Evolutionary conservation across 2,797 vertebrate genomes (phyloP), one percentile per base, ranked within the genome.

Genomic region (Crypturellus tataupa): DNA sequence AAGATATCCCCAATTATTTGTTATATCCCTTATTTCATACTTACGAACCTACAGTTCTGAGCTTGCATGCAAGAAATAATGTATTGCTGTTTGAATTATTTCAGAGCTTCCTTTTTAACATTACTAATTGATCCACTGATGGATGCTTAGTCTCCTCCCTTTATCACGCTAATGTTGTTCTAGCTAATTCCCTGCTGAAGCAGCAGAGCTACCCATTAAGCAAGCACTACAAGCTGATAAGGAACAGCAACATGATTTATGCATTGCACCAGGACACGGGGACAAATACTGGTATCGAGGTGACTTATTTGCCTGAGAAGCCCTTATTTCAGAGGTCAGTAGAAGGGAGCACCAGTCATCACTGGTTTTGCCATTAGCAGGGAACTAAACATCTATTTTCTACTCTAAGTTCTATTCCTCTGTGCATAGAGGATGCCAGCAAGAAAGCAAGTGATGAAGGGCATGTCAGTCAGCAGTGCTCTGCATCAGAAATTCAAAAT

Each of bases 131-230:
- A 92, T 77, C 77, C 80, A 37, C 33, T 88, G 95, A 94, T 86
- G 87, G 80, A 91, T 94, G 83, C 83, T 88, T 81, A 33, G 67
- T 91, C 67, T 81, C 83, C 80, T 86, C 76, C 55, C 89, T 95
- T 94, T 93, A 94, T 95, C 94, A 84, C 60, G 60, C 80, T 64
- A 91, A 63, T 91, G 68, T 91, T 95, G 64, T 42, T 94, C 89
- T 82, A 80, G 87, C 77, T 93, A 93, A 96, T 94, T 96, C 95
- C 94, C 94, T 86, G 85, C 89, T 93, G 96, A 96, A 94, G 91
- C 87, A 92, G 87, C 94, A 96, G 82, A 92, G 85, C 67, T 97
- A 67, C 89, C 94, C 93, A 80, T 94, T 95, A 94, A 92, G 82
- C 64, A 60, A 87, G 68, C 18, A 1, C 89, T 71, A 89, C 4